Evolutionary conservation across 2,797 vertebrate genomes (phyloP).

Genomic region (Dendrocincla fuliginosa): DNA sequence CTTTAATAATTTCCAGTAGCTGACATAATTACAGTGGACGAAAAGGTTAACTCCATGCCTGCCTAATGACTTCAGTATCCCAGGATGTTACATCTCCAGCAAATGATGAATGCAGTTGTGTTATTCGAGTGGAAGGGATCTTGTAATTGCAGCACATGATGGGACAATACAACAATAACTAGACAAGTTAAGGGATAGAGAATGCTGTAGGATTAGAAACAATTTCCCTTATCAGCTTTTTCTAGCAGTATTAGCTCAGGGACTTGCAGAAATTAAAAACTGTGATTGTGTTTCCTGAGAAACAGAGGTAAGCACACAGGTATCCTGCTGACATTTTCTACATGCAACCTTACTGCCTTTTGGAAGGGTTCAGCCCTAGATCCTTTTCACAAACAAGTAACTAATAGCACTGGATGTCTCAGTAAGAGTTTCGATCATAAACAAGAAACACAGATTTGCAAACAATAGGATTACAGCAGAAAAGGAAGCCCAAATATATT

Average conservation of each 20-base stretch:
- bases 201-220: not conserved
- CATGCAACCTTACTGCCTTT: not conserved
- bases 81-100: not conserved
- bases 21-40: not conserved
- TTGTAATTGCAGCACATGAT: not conserved
- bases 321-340: not conserved
- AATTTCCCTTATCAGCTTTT: not conserved
- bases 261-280: not conserved
- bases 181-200: not conserved
- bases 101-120: not conserved
- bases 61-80: not conserved
- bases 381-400: not conserved
- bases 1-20: not conserved
- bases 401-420: not conserved
- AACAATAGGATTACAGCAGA: not conserved
- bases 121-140: not conserved
- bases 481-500: not conserved
- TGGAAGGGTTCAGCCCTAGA: not conserved
- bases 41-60: conserved; percentile 1
- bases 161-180: not conserved
- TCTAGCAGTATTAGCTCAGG: not conserved
- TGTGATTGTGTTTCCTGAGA: not conserved
- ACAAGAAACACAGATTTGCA: not conserved
- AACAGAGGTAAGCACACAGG: not conserved
- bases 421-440: not conserved